Evolutionary conservation across 2,113 vertebrate species (phyloP).

Genomic region (Heterotilapia buettikoferi): DNA sequence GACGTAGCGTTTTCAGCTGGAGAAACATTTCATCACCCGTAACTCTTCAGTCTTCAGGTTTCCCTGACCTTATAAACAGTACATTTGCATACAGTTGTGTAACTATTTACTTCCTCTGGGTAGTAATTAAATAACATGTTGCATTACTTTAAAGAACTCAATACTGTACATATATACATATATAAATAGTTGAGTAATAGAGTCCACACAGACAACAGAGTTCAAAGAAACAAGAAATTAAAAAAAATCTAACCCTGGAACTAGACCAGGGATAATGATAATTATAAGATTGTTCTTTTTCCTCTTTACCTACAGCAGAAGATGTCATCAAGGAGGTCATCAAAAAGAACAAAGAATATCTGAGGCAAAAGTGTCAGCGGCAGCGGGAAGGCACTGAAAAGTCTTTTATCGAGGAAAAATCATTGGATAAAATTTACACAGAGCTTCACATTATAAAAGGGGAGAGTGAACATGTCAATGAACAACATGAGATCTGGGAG

Average conservation of each 20-base stretch:
- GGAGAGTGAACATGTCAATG: neutral
- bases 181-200: neutral
- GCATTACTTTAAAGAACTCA: neutral
- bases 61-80: neutral
- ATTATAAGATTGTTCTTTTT: neutral
- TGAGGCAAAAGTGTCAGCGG: neutral
- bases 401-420: neutral
- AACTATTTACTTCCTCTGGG: neutral
- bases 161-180: neutral
- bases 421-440: conserved; percentile 7
- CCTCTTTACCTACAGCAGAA: neutral
- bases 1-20: accelerated
- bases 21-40: neutral
- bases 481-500: conserved; percentile 26
- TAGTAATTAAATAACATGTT: neutral
- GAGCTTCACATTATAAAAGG: conserved; percentile 16
- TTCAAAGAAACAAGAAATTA: neutral
- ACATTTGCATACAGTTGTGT: neutral
- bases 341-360: neutral
- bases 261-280: neutral
- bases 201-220: neutral
- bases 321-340: neutral
- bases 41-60: neutral
- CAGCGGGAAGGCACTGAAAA: neutral
- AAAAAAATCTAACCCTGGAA: accelerated